A percentile compares a stretch with the other conserved stretches of the same genome.
These are phyloP conservation scores for Congeria kusceri DNA, from an alignment of 2,888 invertebrate species.

Conservation along the genomic window DNA sequence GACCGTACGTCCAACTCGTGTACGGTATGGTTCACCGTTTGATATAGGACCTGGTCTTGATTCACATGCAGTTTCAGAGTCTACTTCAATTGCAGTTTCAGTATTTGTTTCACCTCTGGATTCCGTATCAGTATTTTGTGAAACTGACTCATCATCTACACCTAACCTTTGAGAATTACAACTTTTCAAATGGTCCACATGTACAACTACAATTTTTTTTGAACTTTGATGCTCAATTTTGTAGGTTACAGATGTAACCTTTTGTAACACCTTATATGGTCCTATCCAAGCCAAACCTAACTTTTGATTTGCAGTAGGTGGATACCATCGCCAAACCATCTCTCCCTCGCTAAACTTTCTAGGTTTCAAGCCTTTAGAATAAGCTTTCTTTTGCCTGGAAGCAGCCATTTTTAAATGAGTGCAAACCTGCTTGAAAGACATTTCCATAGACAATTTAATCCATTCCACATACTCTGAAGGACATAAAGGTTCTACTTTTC, in stretches of 20 bases:
- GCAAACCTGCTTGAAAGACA: constrained; percentile 88
- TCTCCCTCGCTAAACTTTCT: constrained; percentile 12
- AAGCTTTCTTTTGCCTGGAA: constrained; percentile 30
- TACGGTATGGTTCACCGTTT: too few species aligned
- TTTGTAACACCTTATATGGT: constrained; percentile 35
- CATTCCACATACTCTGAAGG: constrained; percentile 46
- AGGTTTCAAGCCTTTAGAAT: constrained; percentile 29
- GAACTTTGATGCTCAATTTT: constrained; percentile 13
- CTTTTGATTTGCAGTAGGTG: constrained; percentile 31
- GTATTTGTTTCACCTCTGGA: too few species aligned
- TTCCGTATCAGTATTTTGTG: too few species aligned
- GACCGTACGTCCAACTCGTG: too few species aligned
- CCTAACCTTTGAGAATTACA: too few species aligned
- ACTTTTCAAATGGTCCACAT: constrained; percentile 45
- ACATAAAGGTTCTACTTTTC: constrained; percentile 10
- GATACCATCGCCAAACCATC: constrained; percentile 51
- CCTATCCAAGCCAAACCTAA: constrained; percentile 44
- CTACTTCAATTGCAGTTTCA: too few species aligned
- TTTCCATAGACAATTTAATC: constrained; percentile 88
- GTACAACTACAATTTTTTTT: constrained; percentile 25
- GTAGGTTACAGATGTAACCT: constrained; percentile 22
- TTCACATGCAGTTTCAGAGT: too few species aligned
- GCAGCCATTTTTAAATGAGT: constrained; percentile 48
- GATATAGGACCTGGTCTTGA: too few species aligned
- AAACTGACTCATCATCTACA: too few species aligned